Conservation (phyloP, 2,888 invertebrate genomes). For the Papilio gigon region DNA sequence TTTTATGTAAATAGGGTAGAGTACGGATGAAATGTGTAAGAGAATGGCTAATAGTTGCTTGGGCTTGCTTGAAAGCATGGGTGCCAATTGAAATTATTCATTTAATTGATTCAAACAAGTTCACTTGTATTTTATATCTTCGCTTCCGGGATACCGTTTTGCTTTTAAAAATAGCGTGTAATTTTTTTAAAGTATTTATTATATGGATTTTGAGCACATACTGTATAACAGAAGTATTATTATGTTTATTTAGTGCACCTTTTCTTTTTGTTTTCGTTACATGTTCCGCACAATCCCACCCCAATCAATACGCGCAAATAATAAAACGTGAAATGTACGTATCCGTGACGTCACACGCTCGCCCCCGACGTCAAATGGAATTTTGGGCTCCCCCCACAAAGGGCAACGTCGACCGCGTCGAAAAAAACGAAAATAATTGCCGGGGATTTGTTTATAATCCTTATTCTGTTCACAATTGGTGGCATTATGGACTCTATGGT, state of each 20-base stretch:
- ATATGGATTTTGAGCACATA: slow-evolving; percentile 49
- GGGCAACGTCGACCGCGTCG: slow-evolving; percentile 81
- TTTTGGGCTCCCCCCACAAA: slow-evolving; percentile 77
- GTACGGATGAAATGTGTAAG: not conserved
- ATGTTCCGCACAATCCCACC: slow-evolving; percentile 81
- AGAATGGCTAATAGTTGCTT: not conserved
- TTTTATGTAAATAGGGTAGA: no score
- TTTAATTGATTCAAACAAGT: slow-evolving; percentile 17
- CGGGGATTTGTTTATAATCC: slow-evolving; percentile 28
- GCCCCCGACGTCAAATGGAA: slow-evolving; percentile 67
- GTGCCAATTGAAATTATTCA: not conserved
- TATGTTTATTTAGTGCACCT: slow-evolving; percentile 81
- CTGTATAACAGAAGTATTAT: slow-evolving; percentile 55
- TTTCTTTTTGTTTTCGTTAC: slow-evolving; percentile 81
- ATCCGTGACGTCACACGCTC: slow-evolving; percentile 59
- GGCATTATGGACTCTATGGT: slow-evolving; percentile 54
- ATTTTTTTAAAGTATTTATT: slow-evolving; percentile 35
- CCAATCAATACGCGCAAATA: slow-evolving; percentile 61
- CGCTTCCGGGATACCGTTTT: not conserved
- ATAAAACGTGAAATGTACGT: slow-evolving; percentile 53
- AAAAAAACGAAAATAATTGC: slow-evolving; percentile 79
- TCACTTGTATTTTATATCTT: slow-evolving; percentile 15
- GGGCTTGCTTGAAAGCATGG: slow-evolving; percentile 4
- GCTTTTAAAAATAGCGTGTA: not conserved
- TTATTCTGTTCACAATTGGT: slow-evolving; percentile 25